Evolutionary conservation across 2,888 invertebrate species (phyloP).

Genomic region (Epistrophe grossulariae): DNA sequence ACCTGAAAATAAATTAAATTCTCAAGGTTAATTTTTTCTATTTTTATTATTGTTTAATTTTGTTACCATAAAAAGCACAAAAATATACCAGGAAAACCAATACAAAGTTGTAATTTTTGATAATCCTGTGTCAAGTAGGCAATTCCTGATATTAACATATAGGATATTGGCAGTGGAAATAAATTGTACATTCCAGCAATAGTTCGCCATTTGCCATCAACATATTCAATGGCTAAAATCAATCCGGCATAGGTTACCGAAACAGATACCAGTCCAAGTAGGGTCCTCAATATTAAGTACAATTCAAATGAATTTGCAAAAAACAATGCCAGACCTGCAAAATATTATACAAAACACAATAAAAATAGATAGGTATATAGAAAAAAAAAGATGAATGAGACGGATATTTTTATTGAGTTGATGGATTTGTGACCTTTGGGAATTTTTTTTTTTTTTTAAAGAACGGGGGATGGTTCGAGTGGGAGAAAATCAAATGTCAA

Average conservation of each 20-base stretch:
- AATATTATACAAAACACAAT: background rate
- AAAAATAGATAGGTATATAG: background rate
- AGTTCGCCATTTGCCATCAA: slow-evolving; percentile 92
- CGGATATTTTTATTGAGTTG: background rate
- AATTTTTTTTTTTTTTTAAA: slow-evolving; percentile 7
- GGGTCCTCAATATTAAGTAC: slow-evolving; percentile 88
- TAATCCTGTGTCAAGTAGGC: slow-evolving; percentile 90
- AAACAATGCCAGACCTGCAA: slow-evolving; percentile 86
- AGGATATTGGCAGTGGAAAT: slow-evolving; percentile 91
- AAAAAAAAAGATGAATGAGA: background rate
- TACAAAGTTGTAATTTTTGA: slow-evolving; percentile 89
- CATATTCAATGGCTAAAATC: slow-evolving; percentile 91
- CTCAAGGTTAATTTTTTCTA: background rate
- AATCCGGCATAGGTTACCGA: slow-evolving; percentile 93
- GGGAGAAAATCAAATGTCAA: slow-evolving; percentile 65
- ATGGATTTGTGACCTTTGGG: slow-evolving; percentile 4
- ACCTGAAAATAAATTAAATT: slow-evolving; percentile 84
- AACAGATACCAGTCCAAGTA: slow-evolving; percentile 91
- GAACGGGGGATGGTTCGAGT: background rate
- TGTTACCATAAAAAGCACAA: slow-evolving; percentile 89
- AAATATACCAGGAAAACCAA: slow-evolving; percentile 89
- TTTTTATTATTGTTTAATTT: slow-evolving; percentile 73
- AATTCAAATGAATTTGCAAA: slow-evolving; percentile 89
- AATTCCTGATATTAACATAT: slow-evolving; percentile 89
- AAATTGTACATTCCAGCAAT: slow-evolving; percentile 92